A percentile compares a stretch with the other conserved stretches of the same genome.
Evolutionary conservation across 1,140 invertebrate species (phyloP).

Genomic region (Teleogryllus occipitalis): DNA sequence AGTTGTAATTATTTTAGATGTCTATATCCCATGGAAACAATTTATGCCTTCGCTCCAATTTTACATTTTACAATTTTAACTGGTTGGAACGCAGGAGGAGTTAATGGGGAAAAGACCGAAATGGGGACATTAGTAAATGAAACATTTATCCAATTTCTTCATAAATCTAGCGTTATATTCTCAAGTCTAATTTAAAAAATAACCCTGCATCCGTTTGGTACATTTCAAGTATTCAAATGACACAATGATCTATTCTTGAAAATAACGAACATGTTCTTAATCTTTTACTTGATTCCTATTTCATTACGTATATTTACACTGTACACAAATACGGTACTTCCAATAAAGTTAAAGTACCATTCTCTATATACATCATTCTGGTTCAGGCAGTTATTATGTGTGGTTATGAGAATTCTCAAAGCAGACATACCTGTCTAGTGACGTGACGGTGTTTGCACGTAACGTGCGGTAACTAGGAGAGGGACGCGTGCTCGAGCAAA

Average conservation of each 20-base stretch:
- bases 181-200: background rate
- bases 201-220: conserved; percentile 3
- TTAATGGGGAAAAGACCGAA: too few relatives aligned
- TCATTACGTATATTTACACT: background rate
- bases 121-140: too few relatives aligned
- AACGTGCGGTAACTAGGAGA: background rate
- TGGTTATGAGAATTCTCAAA: background rate
- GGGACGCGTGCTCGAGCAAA: background rate
- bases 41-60: too few relatives aligned
- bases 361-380: background rate
- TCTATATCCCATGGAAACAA: too few relatives aligned
- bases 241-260: background rate
- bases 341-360: background rate
- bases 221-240: background rate
- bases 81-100: too few relatives aligned
- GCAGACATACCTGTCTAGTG: background rate
- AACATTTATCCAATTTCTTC: background rate
- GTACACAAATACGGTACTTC: background rate
- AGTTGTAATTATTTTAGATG: too few relatives aligned
- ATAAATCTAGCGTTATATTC: background rate
- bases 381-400: background rate
- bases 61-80: too few relatives aligned
- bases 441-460: background rate
- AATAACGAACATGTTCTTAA: background rate
- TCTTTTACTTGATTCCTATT: background rate